These are phyloP conservation scores for Trachelus troglodyta DNA, from an alignment of 2,888 invertebrate genomes.

Conservation along the genomic window DNA sequence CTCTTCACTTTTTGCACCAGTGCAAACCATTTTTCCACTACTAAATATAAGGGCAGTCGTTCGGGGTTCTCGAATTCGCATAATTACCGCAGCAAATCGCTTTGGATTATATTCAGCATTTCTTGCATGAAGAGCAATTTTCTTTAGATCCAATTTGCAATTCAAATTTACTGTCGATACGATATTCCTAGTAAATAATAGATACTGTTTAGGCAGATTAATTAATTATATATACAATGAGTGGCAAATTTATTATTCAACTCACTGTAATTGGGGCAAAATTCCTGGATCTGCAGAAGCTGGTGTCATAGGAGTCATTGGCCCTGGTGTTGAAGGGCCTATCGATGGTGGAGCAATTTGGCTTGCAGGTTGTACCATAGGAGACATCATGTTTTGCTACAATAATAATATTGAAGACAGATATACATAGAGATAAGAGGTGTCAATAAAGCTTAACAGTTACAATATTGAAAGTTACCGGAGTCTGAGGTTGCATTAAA, in stretches of 20 bases:
- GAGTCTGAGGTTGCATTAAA: slow-evolving; percentile 91
- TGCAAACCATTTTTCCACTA: slow-evolving; percentile 90
- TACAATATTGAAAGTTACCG: slow-evolving; percentile 69
- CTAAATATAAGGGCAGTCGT: slow-evolving; percentile 88
- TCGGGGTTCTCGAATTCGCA: slow-evolving; percentile 88
- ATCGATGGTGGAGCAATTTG: slow-evolving; percentile 74
- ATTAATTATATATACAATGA: background rate
- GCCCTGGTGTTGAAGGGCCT: slow-evolving; percentile 80
- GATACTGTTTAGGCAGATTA: background rate
- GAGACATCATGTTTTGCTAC: slow-evolving; percentile 88
- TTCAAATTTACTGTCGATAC: slow-evolving; percentile 97
- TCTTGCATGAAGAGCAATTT: slow-evolving; percentile 96
- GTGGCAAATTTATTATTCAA: slow-evolving; percentile 27
- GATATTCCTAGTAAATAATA: slow-evolving; percentile 81
- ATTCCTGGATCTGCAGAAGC: slow-evolving; percentile 94
- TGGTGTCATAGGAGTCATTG: slow-evolving; percentile 87
- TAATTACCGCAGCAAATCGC: slow-evolving; percentile 98
- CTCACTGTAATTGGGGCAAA: slow-evolving; percentile 91
- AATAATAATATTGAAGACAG: slow-evolving; percentile 30
- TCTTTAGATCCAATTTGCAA: slow-evolving; percentile 95
- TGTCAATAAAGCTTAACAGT: background rate
- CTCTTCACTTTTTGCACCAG: slow-evolving; percentile 87
- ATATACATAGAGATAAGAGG: background rate
- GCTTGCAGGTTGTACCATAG: slow-evolving; percentile 77
- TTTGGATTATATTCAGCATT: slow-evolving; percentile 99